Conservation (phyloP, 2,888 invertebrate genomes). For the Norana najaformis region DNA sequence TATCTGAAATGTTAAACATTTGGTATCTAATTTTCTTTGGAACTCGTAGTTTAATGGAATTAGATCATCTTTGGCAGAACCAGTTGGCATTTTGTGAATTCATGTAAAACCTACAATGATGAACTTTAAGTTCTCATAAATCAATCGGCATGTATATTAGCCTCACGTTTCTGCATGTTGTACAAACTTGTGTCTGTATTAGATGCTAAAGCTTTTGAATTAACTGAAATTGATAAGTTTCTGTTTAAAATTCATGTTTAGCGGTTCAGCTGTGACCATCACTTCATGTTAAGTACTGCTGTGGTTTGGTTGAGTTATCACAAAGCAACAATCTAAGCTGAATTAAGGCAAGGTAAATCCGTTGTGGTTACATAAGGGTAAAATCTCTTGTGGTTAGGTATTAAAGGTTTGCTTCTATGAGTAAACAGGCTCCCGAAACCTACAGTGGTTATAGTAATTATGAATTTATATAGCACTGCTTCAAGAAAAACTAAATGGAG, state of each 20-base stretch:
- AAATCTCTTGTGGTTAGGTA: background rate
- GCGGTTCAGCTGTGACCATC: too few relatives aligned
- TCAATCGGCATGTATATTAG: background rate
- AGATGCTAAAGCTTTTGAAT: background rate
- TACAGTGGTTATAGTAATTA: too few relatives aligned
- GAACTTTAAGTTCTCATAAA: background rate
- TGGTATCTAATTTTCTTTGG: background rate
- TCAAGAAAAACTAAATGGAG: too few relatives aligned
- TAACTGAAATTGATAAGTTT: background rate
- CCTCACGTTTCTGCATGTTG: background rate
- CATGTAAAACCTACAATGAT: background rate
- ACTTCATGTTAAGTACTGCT: background rate
- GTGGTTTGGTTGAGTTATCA: background rate
- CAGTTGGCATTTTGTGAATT: background rate
- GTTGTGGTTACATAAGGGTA: too few relatives aligned
- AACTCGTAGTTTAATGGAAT: background rate
- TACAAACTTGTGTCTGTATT: background rate
- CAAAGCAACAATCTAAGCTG: background rate
- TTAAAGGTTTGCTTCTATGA: background rate
- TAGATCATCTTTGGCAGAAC: background rate
- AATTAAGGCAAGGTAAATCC: background rate
- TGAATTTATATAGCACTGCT: too few relatives aligned
- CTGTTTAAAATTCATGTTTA: background rate
- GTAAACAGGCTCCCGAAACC: background rate
- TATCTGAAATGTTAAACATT: background rate